Evolutionary conservation across 2,113 vertebrate genomes (phyloP).

Genomic region (Balaenoptera acutorostrata): DNA sequence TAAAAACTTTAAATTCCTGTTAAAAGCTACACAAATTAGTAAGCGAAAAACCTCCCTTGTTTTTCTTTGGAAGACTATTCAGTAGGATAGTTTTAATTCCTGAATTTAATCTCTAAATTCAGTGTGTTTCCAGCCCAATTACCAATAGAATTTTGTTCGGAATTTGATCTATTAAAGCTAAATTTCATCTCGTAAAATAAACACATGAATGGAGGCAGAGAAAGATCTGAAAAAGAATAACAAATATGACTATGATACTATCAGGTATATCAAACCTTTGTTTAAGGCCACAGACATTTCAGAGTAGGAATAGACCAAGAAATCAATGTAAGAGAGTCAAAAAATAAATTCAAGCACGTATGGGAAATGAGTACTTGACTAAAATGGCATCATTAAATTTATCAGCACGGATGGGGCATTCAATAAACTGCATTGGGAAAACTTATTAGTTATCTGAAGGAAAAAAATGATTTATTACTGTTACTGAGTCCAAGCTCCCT

Average conservation of each 20-base stretch:
- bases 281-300: neutral
- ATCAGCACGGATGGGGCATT: neutral
- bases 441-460: neutral
- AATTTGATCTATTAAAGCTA: neutral
- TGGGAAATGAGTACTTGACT: neutral
- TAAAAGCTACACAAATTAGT: neutral
- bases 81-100: neutral
- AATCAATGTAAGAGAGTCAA: neutral
- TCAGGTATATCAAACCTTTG: neutral
- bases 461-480: neutral
- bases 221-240: neutral
- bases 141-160: neutral
- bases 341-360: neutral
- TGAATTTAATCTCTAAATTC: neutral
- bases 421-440: neutral
- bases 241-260: neutral
- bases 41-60: neutral
- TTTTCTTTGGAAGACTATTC: neutral
- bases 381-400: neutral
- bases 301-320: neutral
- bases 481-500: too few species aligned
- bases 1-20: neutral
- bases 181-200: neutral
- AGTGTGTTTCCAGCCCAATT: neutral
- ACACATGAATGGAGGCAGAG: neutral